Base-by-base conservation (phyloP, 2,797 vertebrate genomes). In the Parauchenoglanis punctatus region DNA sequence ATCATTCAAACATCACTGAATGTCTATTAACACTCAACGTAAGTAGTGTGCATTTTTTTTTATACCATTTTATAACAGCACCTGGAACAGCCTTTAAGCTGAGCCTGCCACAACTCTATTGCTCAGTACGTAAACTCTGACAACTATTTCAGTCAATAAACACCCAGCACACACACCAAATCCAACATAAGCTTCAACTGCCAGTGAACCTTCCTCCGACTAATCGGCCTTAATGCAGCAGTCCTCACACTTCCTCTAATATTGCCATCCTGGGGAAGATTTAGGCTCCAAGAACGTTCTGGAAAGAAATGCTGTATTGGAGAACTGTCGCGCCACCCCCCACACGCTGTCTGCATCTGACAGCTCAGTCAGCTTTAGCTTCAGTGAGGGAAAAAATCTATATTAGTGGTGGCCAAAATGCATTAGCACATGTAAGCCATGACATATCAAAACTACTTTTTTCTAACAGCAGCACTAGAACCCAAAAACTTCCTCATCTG, bases 291-390 rank as follows among this genome's bases (percentile, higher is more conserved):
- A 76, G 85, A 89, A 88, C 81, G 83, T 88, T 89, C 83, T 81
- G 56, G 85, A 88, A 88, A 88, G 88, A 87, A 88, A 89, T 89
- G 87, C 46, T 88, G 28, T 81, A 91, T 91, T 88, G 90, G 85
- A 91, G 87, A 91, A 81, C 85, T 89, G 90, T 91, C 90, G 54
- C 28, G 20, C 44, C 84, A 70, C 77, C 65, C 82, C 85, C 80
- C 80, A 68, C 84, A 68, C 12, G 23, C 86, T 84, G 84, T 84
- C 86, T 61, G 56, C 83, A 85, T 72, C 68, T 88, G 68, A 88
- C 88, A 87, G 87, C 88, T 80, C 89, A 80, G 90, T 91, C 88
- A 70, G 87, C 88, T 89, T 89, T 87, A 87, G 81, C 81, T 78
- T 84, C 67, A 88, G 87, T 49, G 20, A 78, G 87, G 84, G 81